Evolutionary conservation across 2,888 invertebrate species (phyloP), one percentile per base, ranked within the genome.

Genomic region (Drosophila maculinotata): DNA sequence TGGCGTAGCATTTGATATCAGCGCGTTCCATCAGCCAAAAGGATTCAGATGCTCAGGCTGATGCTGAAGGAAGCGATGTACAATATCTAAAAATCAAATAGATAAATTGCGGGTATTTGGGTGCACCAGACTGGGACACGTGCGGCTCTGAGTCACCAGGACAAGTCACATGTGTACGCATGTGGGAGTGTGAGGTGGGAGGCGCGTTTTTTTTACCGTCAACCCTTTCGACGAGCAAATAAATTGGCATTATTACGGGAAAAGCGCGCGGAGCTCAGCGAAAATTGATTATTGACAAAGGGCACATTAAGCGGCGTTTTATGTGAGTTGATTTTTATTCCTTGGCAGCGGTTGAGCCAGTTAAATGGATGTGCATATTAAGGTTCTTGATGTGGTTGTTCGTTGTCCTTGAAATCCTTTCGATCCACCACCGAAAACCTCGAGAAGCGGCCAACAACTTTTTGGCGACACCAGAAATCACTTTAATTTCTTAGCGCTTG

Each of bases 251-350:
- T 88, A 84, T 88, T 88, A 78, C 36, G 42, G 28, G 17, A n/a
- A n/a, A n/a, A 39, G 63, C 49, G 70, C 63, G 75, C 69, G 41
- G 26, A 45, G 81, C 76, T 82, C 76, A 85, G 78, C 54, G 75
- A 63, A 80, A 84, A 87, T 88, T 87, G 86, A 87, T 88, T 90
- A 89, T 89, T 89, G 87, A 82, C 87, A 81, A 78, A 82, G 59
- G 74, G 71, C 85, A 85, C 83, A 75, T 83, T 82, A 88, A 82
- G 66, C 87, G 75, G 71, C 85, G 65, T 86, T 80, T 79, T 86
- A 80, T 86, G 78, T 73, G 81, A 60, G 44, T 36, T 54, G 41
- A 42, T 44, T 57, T 45, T 49, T 57, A 28, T 35, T 30, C 26
- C 33, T 35, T 12, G 38, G 15, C 54, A 12, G 36, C 7, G 9